phyloP scores from a whole-genome alignment of 1,140 invertebrate species.

The Panagrolaimus sp. region DNA sequence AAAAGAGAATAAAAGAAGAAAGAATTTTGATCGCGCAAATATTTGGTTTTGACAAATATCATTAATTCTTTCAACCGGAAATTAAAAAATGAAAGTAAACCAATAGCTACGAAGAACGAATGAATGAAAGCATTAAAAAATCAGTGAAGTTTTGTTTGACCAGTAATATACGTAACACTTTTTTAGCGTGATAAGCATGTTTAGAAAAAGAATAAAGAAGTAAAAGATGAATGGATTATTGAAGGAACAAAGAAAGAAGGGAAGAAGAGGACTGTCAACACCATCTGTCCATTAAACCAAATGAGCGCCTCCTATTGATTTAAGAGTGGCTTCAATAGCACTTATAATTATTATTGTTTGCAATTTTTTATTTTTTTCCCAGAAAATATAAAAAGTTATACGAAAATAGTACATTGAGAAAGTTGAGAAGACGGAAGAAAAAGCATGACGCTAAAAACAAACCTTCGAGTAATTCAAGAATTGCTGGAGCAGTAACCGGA shows the following conservation, averaged over 20 bases:
- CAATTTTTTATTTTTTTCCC: not conserved
- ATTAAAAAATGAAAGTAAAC: not conserved
- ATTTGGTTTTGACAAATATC: not conserved
- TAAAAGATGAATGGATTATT: not conserved
- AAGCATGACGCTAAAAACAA: not conserved
- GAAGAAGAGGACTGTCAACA: not conserved
- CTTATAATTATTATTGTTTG: conserved; percentile 12
- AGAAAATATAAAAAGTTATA: conserved; percentile 5
- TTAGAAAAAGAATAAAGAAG: too few species aligned
- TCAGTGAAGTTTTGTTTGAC: too few species aligned
- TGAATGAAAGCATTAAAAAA: not conserved
- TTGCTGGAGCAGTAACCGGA: not conserved
- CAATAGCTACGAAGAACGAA: not conserved
- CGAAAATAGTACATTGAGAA: not conserved
- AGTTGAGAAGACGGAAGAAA: not conserved
- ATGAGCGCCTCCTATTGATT: conserved; percentile 11
- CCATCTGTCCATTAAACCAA: conserved; percentile 13
- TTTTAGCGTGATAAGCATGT: too few species aligned
- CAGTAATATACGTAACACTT: too few species aligned
- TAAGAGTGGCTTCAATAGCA: not conserved
- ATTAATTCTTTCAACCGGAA: conserved; percentile 10
- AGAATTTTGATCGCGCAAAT: too few species aligned
- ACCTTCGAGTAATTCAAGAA: conserved; percentile 1
- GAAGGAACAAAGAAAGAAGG: too few species aligned
- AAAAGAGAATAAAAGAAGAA: too few species aligned